Evolutionary conservation across 64 coral and sea anemone genomes (phyloP).

Genomic region (Exaiptasia diaphana): DNA sequence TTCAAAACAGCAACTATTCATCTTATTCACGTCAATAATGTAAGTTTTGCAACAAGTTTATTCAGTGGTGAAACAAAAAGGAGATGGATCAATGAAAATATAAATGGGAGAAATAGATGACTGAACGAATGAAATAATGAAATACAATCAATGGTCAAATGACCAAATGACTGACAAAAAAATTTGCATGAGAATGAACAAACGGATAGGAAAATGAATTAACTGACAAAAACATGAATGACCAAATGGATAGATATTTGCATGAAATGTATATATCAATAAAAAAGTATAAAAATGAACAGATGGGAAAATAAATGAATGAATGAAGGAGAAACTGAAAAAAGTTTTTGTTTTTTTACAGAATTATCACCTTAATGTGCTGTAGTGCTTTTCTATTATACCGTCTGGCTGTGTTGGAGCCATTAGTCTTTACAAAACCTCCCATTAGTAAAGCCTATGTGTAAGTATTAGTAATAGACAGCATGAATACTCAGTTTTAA

Average conservation of each 20-base stretch:
- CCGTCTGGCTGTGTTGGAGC: conserved; percentile 70
- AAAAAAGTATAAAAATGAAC: no score
- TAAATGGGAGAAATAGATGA: neutral
- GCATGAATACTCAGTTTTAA: neutral
- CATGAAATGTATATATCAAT: no score
- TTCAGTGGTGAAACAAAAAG: neutral
- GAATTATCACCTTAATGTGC: conserved; percentile 60
- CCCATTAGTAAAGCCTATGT: conserved; percentile 59
- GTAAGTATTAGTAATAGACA: conserved; percentile 41
- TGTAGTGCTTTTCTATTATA: conserved; percentile 81
- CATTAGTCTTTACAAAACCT: conserved; percentile 50
- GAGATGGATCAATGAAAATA: neutral
- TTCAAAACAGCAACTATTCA: conserved; percentile 5
- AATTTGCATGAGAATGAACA: no score
- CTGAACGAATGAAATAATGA: neutral
- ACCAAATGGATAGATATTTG: no score
- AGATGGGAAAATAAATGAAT: no score
- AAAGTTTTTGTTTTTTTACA: conserved; percentile 43
- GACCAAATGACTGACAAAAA: no score
- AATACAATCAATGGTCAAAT: neutral
- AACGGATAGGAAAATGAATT: no score
- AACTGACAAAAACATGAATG: no score
- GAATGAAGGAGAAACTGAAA: no score
- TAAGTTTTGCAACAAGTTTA: neutral
- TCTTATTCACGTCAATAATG: neutral